These are phyloP conservation scores for Drosophila trichaetosa DNA, from an alignment of 2,888 invertebrate species.

Conservation along the genomic window DNA sequence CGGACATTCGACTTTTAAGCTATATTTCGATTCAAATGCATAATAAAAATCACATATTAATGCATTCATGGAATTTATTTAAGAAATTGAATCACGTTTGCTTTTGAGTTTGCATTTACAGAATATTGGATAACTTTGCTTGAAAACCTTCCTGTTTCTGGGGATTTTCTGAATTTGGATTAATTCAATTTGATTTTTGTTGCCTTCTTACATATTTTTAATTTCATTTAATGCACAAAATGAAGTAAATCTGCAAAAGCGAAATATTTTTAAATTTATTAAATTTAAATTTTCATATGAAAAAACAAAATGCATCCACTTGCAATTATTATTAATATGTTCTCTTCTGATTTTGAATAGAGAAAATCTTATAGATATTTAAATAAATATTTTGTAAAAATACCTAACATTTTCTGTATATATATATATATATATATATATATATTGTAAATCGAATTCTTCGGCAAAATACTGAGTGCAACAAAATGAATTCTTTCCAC, in stretches of 20 bases:
- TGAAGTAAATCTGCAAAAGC: background rate
- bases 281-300: no score
- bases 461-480: background rate
- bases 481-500: background rate
- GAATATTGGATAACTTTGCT: background rate
- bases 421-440: no score
- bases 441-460: no score
- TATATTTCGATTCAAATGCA: background rate
- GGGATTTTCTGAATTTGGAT: background rate
- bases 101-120: no score
- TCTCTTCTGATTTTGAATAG: no score
- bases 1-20: background rate
- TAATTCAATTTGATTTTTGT: background rate
- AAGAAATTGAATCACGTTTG: background rate
- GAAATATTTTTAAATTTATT: background rate
- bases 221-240: background rate
- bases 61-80: background rate
- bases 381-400: no score
- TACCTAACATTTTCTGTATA: accelerated
- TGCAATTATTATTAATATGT: no score
- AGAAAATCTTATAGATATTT: no score
- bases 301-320: no score
- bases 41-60: background rate
- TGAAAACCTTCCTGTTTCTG: background rate
- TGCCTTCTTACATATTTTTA: background rate